Percentiles rank a stretch among this genome's conserved stretches.
phyloP scores from a whole-genome alignment of 2,797 vertebrate genomes.

The Lepus oiostolus region DNA sequence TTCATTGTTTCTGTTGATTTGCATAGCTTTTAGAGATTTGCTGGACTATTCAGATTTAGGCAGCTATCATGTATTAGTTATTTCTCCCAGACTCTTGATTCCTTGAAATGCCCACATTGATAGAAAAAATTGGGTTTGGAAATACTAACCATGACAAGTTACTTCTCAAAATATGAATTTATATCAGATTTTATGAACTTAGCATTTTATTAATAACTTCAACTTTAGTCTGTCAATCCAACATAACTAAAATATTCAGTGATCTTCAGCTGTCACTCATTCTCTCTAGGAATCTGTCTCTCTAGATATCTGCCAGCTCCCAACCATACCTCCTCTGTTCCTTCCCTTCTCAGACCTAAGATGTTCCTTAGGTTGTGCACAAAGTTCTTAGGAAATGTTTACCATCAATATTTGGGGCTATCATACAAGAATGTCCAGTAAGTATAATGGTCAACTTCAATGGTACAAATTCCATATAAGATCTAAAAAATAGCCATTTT shows the following conservation, averaged over 20 bases:
- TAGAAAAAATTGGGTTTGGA: background rate
- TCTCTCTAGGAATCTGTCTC: background rate
- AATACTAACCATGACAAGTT: background rate
- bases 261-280: background rate
- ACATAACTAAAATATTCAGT: background rate
- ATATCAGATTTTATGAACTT: background rate
- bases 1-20: constrained; percentile 34
- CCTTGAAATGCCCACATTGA: background rate
- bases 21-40: background rate
- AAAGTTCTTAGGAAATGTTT: constrained; percentile 20
- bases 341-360: background rate
- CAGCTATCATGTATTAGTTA: background rate
- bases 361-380: background rate
- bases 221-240: background rate
- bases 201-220: constrained; percentile 7
- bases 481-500: background rate
- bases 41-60: background rate
- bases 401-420: background rate
- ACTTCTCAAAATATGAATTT: constrained; percentile 30
- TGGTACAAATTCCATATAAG: background rate
- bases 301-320: background rate
- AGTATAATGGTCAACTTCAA: background rate
- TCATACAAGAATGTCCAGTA: background rate
- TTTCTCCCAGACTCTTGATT: background rate
- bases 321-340: background rate